Evolutionary conservation across 2,888 invertebrate species (phyloP).

Genomic region (Spisula subtruncata): DNA sequence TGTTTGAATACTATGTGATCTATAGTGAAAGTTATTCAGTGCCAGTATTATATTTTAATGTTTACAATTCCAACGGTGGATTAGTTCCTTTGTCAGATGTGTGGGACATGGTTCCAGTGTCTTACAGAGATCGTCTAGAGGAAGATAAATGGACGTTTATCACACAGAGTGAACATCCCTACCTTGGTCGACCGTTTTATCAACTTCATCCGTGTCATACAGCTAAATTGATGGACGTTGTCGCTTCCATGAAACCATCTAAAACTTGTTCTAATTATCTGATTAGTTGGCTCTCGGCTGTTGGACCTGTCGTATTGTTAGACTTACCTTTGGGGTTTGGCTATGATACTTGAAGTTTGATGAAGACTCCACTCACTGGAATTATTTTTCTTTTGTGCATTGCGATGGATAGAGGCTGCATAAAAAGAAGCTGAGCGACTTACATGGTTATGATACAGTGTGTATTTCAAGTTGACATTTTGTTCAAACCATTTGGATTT

Average conservation of each 20-base stretch:
- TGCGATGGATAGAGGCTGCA: no score
- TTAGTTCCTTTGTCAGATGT: constrained; percentile 81
- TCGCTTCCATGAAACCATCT: constrained; percentile 47
- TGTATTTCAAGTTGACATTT: no score
- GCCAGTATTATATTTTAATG: constrained; percentile 88
- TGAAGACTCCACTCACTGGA: no score
- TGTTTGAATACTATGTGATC: constrained; percentile 87
- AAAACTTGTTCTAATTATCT: constrained; percentile 79
- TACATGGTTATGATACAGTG: no score
- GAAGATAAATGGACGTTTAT: constrained; percentile 84
- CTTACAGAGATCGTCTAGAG: constrained; percentile 77
- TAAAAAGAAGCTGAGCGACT: no score
- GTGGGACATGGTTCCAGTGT: constrained; percentile 80
- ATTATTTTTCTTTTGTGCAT: no score
- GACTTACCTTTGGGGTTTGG: constrained; percentile 77
- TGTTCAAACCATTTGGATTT: no score
- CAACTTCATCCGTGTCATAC: constrained; percentile 88
- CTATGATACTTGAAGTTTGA: background rate
- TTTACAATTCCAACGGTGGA: constrained; percentile 81
- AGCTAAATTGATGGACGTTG: constrained; percentile 82
- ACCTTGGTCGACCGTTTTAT: constrained; percentile 85
- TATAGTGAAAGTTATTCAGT: constrained; percentile 87
- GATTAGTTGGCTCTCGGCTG: constrained; percentile 84
- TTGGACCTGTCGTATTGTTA: constrained; percentile 84
- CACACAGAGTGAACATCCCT: constrained; percentile 87